Evolutionary conservation across 1,140 invertebrate genomes (phyloP), one percentile per base, ranked within the genome.

Genomic region (Drosophila watanabei): DNA sequence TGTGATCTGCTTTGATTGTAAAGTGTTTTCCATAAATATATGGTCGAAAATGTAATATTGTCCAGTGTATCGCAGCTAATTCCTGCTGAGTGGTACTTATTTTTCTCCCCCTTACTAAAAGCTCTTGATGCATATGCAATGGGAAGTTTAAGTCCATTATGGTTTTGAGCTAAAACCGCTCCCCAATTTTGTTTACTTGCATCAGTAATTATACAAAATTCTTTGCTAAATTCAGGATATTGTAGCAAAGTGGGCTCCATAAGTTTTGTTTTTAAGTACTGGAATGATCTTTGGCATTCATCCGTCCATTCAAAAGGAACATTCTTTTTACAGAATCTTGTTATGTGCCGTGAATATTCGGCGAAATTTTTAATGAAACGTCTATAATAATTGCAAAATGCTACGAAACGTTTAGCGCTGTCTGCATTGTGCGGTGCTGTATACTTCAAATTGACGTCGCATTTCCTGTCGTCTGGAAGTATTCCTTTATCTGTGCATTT

Each of bases 21-120:
- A 93, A 93, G 71, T 92, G 80, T 41, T 51, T 73, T 89, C 93
- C 4, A 93, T 65, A 80, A 91, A 93, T 63, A 77, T 93, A n/a
- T n/a, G n/a, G n/a, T n/a, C n/a, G n/a, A n/a, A n/a, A n/a, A n/a
- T n/a, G n/a, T n/a, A n/a, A n/a, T 11, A 94, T 85, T 9, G 93
- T 93, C 88, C 89, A 93, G 18, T 95, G 30, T 4, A 30, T 30
- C 5, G 30, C 30, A 30, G 30, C 30, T 30, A 30, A 5, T 30
- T 30, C 30, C 30, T 30, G 30, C 30, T 30, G 3, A 30, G 30
- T 30, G 5, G 30, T 30, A 30, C 30, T 70, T 87, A 68, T 80
- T 93, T 80, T 18, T 58, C 77, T 91, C 90, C 10, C 76, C 69
- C 45, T 81, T 49, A 3, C 28, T 51, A 9, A 30, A 30, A 3